Evolutionary conservation across 2,888 invertebrate species (phyloP), one percentile per base, ranked within the genome.

Genomic region (Drosophila mettleri): DNA sequence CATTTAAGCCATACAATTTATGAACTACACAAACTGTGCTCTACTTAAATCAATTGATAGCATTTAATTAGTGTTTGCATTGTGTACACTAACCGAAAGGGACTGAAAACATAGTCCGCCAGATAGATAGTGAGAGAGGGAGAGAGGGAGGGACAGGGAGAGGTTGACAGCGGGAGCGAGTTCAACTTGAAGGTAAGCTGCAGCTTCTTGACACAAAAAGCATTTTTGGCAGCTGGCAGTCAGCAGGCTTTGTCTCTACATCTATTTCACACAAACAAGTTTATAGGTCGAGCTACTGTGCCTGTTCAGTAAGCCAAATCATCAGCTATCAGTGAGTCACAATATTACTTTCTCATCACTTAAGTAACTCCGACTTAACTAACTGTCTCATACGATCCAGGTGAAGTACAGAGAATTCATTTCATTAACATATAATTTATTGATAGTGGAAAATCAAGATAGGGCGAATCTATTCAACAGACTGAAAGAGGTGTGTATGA

Each of bases 41-140:
- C 34, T 60, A 82, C 76, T 74, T 76, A 82, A 85, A 71, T 79
- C 69, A 74, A 82, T 86, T 82, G 77, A 76, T 83, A 82, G 77
- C 82, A 77, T 82, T 86, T 69, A 79, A 82, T 86, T 77, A 77
- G 71, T 69, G 51, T 49, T 60, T 54, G 63, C 20, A 52, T 68
- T 64, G 49, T 62, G 5, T 18, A 14, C 41, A 22, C 18, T 5
- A 24, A 12, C 12, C n/a, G 12, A 49, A 12, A 49, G 24, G n/a
- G n/a, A 24, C n/a, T 24, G 24, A 43, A 24, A 6, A 27, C n/a
- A n/a, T n/a, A n/a, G n/a, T n/a, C n/a, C n/a, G n/a, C n/a, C n/a
- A n/a, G n/a, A n/a, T n/a, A 9, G 9, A 33, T 4, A 5, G 22
- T 2, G 20, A n/a, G 24, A 3, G 20, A 7, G 16, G 7, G 5